Conservation (phyloP, 2,797 vertebrate genomes). For the Hozukius guyotensis region DNA sequence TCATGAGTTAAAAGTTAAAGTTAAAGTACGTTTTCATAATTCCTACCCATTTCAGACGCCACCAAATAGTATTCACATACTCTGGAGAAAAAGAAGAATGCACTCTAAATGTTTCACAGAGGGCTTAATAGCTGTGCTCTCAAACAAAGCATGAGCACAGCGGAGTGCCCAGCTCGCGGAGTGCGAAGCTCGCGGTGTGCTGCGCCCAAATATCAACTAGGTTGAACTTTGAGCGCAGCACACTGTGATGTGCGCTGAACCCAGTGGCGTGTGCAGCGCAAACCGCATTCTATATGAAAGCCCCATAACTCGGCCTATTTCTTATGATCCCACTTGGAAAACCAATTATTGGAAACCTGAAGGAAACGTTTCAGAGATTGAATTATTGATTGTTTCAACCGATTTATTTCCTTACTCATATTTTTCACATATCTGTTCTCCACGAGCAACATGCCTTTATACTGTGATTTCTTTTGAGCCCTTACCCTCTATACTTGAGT, state of each 20-base stretch:
- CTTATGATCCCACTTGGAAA: neutral
- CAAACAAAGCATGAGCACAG: too few relatives aligned
- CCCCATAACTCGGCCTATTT: neutral
- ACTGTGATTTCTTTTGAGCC: neutral
- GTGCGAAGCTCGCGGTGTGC: too few relatives aligned
- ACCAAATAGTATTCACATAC: neutral
- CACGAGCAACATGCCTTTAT: neutral
- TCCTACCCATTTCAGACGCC: neutral
- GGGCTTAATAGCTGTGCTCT: neutral
- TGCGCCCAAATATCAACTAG: too few relatives aligned
- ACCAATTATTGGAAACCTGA: slow-evolving; percentile 9
- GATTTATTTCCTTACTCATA: neutral
- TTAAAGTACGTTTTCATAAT: neutral
- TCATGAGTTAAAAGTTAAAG: neutral
- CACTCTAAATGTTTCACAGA: neutral
- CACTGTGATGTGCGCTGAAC: too few relatives aligned
- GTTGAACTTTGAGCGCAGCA: too few relatives aligned
- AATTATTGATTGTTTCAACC: slow-evolving; percentile 1
- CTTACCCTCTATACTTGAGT: neutral
- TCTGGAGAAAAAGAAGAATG: slow-evolving; percentile 6
- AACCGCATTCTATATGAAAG: too few relatives aligned
- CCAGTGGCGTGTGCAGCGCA: too few relatives aligned
- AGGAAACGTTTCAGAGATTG: neutral
- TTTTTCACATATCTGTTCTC: neutral
- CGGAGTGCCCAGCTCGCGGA: too few relatives aligned